Evolutionary conservation across 2,888 invertebrate species (phyloP).

Genomic region (Dichetophora obliterata): DNA sequence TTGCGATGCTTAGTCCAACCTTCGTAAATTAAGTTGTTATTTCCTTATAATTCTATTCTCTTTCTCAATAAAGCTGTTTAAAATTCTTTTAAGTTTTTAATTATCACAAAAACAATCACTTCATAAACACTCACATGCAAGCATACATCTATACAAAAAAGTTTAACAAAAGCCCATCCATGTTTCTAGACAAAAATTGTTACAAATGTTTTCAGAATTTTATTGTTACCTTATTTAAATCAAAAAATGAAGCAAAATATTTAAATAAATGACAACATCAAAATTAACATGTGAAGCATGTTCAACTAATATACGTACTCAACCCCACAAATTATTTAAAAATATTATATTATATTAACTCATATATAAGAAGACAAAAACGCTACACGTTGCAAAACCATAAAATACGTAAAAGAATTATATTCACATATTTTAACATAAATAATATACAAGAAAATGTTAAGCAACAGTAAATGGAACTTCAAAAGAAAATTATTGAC

Average conservation of each 20-base stretch:
- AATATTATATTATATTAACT: constrained; percentile 41
- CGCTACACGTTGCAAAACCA: constrained; percentile 34
- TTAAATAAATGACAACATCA: constrained; percentile 48
- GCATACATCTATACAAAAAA: constrained; percentile 35
- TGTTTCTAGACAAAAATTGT: constrained; percentile 45
- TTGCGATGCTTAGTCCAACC: too few species aligned
- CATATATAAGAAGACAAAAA: constrained; percentile 23
- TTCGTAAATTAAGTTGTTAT: too few species aligned
- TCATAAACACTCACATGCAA: too few species aligned
- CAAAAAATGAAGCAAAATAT: constrained; percentile 43
- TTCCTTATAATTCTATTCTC: too few species aligned
- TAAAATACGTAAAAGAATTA: constrained; percentile 62
- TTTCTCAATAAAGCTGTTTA: too few species aligned
- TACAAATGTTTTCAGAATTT: constrained; percentile 20
- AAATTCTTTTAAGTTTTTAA: too few species aligned
- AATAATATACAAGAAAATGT: neutral
- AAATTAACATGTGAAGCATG: constrained; percentile 42
- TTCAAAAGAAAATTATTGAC: neutral
- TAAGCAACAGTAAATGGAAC: too few species aligned
- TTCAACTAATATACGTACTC: constrained; percentile 54
- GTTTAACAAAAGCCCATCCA: constrained; percentile 60
- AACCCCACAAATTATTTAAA: constrained; percentile 46
- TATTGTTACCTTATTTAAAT: constrained; percentile 9
- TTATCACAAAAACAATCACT: too few species aligned
- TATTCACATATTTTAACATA: constrained; percentile 53